A percentile compares a stretch with the other conserved stretches of the same genome.
Evolutionary conservation across 2,888 invertebrate genomes (phyloP).

Genomic region (Gryllus longicercus): DNA sequence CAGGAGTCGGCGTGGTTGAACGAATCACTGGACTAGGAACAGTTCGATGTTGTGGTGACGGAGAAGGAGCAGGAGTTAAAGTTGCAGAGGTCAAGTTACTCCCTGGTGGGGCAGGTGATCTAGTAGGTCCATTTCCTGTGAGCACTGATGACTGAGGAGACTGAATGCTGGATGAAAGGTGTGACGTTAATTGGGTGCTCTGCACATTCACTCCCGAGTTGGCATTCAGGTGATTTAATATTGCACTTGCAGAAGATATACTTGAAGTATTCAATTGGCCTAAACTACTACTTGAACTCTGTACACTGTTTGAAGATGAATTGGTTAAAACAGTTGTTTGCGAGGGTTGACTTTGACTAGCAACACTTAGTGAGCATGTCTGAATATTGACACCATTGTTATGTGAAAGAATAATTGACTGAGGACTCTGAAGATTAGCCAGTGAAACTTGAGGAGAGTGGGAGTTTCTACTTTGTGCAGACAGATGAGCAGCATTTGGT

Average conservation of each 20-base stretch:
- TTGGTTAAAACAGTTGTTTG: not conserved
- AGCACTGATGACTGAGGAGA: conserved; percentile 23
- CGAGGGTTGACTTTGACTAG: not conserved
- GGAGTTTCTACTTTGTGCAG: conserved; percentile 3
- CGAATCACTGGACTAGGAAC: conserved; percentile 40
- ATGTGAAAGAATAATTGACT: conserved; percentile 22
- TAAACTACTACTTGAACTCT: conserved; percentile 20
- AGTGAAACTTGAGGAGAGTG: conserved; percentile 18
- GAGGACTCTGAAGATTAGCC: conserved; percentile 19
- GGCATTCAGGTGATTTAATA: not conserved
- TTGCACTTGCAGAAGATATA: not conserved
- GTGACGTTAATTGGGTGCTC: not conserved
- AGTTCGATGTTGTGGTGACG: conserved; percentile 34
- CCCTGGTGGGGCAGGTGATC: conserved; percentile 20
- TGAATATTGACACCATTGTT: not conserved
- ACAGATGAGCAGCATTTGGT: not conserved
- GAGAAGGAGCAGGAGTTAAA: conserved; percentile 36
- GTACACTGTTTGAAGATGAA: conserved; percentile 26
- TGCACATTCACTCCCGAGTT: not conserved
- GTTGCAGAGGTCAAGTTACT: conserved; percentile 26
- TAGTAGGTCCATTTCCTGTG: conserved; percentile 19
- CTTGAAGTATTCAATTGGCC: not conserved
- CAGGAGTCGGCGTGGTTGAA: conserved; percentile 39
- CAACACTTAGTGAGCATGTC: conserved; percentile 1
- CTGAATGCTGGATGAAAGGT: not conserved